phyloP scores from a whole-genome alignment of 2,888 invertebrate genomes.

The Tachina fera region DNA sequence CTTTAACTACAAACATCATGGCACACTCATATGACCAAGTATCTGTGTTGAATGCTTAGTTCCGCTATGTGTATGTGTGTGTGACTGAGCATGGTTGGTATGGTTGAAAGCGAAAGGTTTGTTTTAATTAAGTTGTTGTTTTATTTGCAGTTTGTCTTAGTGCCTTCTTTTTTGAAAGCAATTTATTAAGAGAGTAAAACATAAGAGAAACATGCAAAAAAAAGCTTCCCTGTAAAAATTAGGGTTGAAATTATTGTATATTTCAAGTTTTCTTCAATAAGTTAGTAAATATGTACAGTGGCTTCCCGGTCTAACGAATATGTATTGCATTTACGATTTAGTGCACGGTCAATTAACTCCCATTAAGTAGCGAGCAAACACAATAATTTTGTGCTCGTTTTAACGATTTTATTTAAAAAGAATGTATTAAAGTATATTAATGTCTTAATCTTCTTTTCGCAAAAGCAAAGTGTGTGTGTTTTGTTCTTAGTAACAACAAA shows the following conservation, averaged over 20 bases:
- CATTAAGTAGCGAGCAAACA: too few relatives aligned
- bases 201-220: slow-evolving; percentile 3
- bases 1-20: slow-evolving; percentile 74
- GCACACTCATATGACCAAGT: slow-evolving; percentile 14
- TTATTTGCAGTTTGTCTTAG: slow-evolving; percentile 42
- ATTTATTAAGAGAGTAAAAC: slow-evolving; percentile 21
- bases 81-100: slow-evolving; percentile 23
- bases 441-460: too few relatives aligned
- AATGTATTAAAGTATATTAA: too few relatives aligned
- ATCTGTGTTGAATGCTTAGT: slow-evolving; percentile 27
- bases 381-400: too few relatives aligned
- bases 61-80: slow-evolving; percentile 8
- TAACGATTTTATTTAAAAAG: too few relatives aligned
- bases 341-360: too few relatives aligned
- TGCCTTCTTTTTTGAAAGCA: slow-evolving; percentile 58
- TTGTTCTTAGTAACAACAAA: too few relatives aligned
- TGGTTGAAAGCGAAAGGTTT: slow-evolving; percentile 71
- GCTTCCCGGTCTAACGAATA: too few relatives aligned
- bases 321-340: too few relatives aligned
- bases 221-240: slow-evolving; percentile 38
- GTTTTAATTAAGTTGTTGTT: slow-evolving; percentile 51
- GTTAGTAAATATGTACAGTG: background rate
- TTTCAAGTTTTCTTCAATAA: background rate
- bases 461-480: too few relatives aligned
- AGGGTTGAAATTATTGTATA: background rate